phyloP scores from a whole-genome alignment of 2,797 vertebrate species.

The Pangasius macronema region DNA sequence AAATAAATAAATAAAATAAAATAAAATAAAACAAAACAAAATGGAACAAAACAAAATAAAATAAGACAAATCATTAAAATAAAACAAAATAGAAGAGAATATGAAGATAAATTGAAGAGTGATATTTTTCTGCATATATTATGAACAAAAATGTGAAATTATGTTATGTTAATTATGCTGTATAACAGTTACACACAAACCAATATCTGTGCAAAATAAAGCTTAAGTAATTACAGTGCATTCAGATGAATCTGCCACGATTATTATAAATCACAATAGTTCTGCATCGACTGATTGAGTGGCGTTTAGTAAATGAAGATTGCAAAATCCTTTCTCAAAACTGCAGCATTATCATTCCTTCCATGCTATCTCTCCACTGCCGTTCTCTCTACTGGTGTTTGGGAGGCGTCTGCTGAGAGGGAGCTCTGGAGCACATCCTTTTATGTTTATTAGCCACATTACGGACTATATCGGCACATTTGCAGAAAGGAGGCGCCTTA shows the following conservation, averaged over 20 bases:
- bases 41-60: background rate
- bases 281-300: conserved; percentile 23
- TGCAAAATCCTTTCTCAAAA: conserved; percentile 17
- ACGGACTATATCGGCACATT: conserved; percentile 82
- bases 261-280: conserved; percentile 28
- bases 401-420: conserved; percentile 64
- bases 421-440: conserved; percentile 77
- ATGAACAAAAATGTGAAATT: background rate
- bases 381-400: conserved; percentile 15
- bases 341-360: conserved; percentile 11
- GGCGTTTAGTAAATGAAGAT: conserved; percentile 32
- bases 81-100: background rate
- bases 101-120: background rate
- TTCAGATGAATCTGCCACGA: conserved; percentile 20
- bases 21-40: background rate
- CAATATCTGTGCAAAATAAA: background rate
- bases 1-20: background rate
- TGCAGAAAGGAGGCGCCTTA: conserved; percentile 79
- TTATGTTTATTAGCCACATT: conserved; percentile 85
- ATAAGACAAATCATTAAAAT: background rate
- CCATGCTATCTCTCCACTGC: conserved; percentile 11
- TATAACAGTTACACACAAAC: background rate
- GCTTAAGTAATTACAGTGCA: background rate
- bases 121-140: background rate
- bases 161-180: background rate